These are phyloP conservation scores for Bettongia penicillata DNA, from an alignment of 2,113 vertebrate species.

Conservation along the genomic window DNA sequence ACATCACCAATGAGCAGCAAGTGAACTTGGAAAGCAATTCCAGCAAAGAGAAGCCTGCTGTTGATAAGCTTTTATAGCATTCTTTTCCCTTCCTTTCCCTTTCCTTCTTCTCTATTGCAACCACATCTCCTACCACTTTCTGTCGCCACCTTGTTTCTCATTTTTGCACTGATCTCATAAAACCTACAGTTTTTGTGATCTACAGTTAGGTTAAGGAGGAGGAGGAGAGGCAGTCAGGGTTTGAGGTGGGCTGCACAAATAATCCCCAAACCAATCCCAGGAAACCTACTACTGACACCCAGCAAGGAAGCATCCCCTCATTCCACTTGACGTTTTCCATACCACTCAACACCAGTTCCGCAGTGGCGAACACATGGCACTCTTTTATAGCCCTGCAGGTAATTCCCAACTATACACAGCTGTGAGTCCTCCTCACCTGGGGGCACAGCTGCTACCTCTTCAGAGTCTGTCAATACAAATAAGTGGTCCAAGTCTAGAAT, in stretches of 20 bases:
- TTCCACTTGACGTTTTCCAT: neutral
- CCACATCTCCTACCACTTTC: neutral
- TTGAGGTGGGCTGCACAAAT: neutral
- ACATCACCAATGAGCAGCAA: neutral
- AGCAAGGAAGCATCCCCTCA: neutral
- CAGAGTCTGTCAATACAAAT: constrained; percentile 26
- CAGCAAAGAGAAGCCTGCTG: neutral
- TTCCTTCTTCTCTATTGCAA: neutral
- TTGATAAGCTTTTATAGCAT: neutral
- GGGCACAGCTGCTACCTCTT: neutral
- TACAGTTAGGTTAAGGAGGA: neutral
- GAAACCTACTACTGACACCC: neutral
- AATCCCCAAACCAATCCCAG: neutral
- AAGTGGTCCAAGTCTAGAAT: constrained; percentile 37
- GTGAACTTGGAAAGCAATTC: neutral
- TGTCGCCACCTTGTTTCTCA: neutral
- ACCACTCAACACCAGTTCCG: neutral
- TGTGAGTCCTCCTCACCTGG: neutral
- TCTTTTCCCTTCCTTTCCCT: neutral
- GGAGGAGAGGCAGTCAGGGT: neutral
- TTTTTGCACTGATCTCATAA: neutral
- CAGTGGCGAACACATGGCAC: neutral
- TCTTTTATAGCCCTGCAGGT: neutral
- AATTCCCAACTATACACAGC: neutral
- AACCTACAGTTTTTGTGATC: neutral